phyloP scores from a whole-genome alignment of 2,797 vertebrate genomes.

The Remorina albescens region DNA sequence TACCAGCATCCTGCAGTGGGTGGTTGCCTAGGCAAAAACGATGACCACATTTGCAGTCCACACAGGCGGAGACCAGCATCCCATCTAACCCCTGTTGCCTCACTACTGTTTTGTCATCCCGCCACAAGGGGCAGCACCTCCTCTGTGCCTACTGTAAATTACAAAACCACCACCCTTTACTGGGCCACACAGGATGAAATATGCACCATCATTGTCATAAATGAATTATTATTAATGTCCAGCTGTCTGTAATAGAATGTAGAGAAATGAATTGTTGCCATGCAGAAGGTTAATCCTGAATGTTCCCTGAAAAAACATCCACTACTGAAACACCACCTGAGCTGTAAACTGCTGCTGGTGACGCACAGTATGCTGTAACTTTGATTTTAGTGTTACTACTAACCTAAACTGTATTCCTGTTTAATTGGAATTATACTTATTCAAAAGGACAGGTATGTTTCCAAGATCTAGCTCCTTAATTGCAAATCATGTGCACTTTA shows the following conservation, averaged over 20 bases:
- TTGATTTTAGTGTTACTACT: constrained; percentile 50
- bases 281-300: constrained; percentile 35
- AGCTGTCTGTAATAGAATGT: constrained; percentile 60
- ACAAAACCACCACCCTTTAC: constrained; percentile 3
- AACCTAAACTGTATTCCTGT: constrained; percentile 57
- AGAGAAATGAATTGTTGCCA: constrained; percentile 32
- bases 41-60: constrained; percentile 1
- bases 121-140: constrained; percentile 78
- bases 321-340: constrained; percentile 3
- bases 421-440: constrained; percentile 37
- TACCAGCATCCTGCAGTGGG: constrained; percentile 93
- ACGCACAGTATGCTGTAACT: constrained; percentile 28
- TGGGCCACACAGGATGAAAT: constrained; percentile 29
- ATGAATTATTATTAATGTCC: constrained; percentile 42
- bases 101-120: constrained; percentile 69
- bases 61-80: constrained; percentile 26
- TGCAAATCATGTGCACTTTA: constrained; percentile 16
- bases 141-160: constrained; percentile 78
- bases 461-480: constrained; percentile 6
- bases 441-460: constrained; percentile 17
- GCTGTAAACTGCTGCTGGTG: constrained; percentile 9
- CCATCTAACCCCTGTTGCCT: constrained; percentile 22
- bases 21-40: constrained; percentile 78
- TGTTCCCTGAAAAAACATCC: not conserved
- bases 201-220: constrained; percentile 33